Base-by-base conservation (phyloP, 2,113 vertebrate genomes). In the Oryzias melastigma region DNA sequence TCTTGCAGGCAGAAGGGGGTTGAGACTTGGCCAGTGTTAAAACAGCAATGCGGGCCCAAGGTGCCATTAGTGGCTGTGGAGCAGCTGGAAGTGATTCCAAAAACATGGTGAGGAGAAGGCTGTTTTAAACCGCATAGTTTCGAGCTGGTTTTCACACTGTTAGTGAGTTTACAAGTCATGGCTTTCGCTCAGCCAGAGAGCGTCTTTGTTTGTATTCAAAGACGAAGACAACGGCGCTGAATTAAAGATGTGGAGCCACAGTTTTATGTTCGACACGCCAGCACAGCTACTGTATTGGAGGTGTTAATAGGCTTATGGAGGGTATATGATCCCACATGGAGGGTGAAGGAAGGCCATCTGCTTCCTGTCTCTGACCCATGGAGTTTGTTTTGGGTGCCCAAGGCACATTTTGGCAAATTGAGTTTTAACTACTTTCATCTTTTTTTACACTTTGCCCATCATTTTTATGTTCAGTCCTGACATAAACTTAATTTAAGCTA, bases 31-130 rank as follows among this genome's bases (percentile, higher is more conserved):
- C 85, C 71, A 29, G 69, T 62, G 84, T 86, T 90, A 68, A 88
- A 89, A 89, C 85, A 79, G 82, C 85, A 82, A 60, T 74, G 86
- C 73, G 78, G 85, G 88, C 85, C 78, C 84, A 86, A 92, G 89
- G 91, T 91, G 83, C 65, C 56, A 84, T 92, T 89, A 93, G 92
- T 79, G 77, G 88, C 92, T 73, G 87, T 81, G 85, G 84, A 91
- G 89, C 93, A 97, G 95, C 94, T 98, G 95, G 96, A 95, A 97
- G 90, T 92, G 91, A 95, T 96, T 95, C 91, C 82, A 89, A 87
- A 87, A 91, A 91, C 88, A 83, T 80, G 87, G 89, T 78, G 85
- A 86, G 88, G 89, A 62, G 88, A 92, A 93, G 88, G 89, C 90
- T 89, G 92, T 82, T 84, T 83, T 90, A 94, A 94, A 94, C 92